These are phyloP conservation scores for Zygothrica quintamaculata DNA, from an alignment of 2,888 invertebrate species.

Conservation along the genomic window DNA sequence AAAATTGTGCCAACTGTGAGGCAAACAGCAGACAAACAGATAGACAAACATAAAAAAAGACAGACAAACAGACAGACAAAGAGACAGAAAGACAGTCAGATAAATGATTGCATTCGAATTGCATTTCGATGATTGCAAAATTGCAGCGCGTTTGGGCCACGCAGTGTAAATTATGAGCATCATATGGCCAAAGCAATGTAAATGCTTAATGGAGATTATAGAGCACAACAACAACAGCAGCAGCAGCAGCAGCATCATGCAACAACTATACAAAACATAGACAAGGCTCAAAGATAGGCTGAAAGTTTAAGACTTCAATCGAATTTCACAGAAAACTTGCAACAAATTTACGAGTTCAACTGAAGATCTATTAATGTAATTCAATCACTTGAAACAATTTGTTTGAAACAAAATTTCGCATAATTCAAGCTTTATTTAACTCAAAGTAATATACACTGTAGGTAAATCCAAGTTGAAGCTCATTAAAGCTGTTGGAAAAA, in stretches of 20 bases:
- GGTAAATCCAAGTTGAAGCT: too few species aligned
- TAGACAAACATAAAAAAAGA: too few species aligned
- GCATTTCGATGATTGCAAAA: conserved; percentile 79
- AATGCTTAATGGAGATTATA: conserved; percentile 69
- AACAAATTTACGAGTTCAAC: conserved; percentile 17
- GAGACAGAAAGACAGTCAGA: conserved; percentile 45
- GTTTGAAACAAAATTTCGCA: too few species aligned
- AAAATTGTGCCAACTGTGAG: conserved; percentile 65
- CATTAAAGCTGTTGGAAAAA: too few species aligned
- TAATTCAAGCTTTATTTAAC: too few species aligned
- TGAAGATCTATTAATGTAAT: conserved; percentile 6
- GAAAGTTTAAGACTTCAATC: neutral
- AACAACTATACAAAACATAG: too few species aligned
- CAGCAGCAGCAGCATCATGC: too few species aligned
- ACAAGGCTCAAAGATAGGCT: neutral
- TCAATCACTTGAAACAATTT: too few species aligned
- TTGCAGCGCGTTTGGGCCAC: conserved; percentile 52
- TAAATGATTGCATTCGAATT: conserved; percentile 80
- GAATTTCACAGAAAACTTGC: neutral
- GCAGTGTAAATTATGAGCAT: conserved; percentile 64
- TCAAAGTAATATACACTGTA: too few species aligned
- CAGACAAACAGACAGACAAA: conserved; percentile 11
- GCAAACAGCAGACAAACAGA: conserved; percentile 11
- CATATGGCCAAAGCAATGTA: conserved; percentile 54
- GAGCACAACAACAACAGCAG: conserved; percentile 42